phyloP scores from a whole-genome alignment of 1,140 invertebrate species.

The Mactra quadrangularis region DNA sequence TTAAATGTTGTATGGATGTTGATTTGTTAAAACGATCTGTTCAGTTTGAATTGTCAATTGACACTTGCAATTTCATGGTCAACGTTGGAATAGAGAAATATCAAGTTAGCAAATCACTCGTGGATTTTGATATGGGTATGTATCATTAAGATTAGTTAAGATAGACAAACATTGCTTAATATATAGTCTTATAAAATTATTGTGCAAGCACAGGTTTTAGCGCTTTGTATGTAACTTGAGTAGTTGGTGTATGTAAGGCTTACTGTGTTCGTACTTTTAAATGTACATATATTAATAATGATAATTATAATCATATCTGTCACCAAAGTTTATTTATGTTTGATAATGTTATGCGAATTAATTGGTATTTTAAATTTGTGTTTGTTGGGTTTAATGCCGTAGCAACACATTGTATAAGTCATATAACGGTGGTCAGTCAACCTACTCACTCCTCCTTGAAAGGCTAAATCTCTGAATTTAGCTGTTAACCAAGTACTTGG shows the following conservation, averaged over 20 bases:
- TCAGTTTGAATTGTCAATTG: conserved; percentile 28
- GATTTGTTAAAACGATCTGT: conserved; percentile 34
- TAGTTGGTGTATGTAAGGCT: too few relatives aligned
- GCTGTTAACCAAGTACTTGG: too few relatives aligned
- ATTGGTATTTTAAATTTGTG: too few relatives aligned
- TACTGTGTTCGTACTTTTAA: neutral
- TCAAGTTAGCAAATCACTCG: conserved; percentile 31
- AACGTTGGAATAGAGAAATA: conserved; percentile 58
- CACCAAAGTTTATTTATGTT: neutral
- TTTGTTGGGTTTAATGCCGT: too few relatives aligned
- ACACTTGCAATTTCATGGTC: conserved; percentile 50
- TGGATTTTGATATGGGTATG: conserved; percentile 25
- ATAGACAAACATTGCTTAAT: neutral
- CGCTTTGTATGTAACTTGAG: too few relatives aligned
- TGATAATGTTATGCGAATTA: too few relatives aligned
- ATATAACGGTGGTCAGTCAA: too few relatives aligned
- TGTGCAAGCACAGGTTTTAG: neutral
- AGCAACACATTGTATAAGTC: too few relatives aligned
- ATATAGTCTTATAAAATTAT: neutral
- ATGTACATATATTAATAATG: neutral
- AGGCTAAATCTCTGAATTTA: too few relatives aligned
- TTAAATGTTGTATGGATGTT: conserved; percentile 59
- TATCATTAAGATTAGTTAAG: too few relatives aligned
- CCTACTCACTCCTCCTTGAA: too few relatives aligned
- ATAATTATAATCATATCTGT: too few relatives aligned